phyloP scores from a whole-genome alignment of 2,113 vertebrate genomes.

The Zootoca vivipara region DNA sequence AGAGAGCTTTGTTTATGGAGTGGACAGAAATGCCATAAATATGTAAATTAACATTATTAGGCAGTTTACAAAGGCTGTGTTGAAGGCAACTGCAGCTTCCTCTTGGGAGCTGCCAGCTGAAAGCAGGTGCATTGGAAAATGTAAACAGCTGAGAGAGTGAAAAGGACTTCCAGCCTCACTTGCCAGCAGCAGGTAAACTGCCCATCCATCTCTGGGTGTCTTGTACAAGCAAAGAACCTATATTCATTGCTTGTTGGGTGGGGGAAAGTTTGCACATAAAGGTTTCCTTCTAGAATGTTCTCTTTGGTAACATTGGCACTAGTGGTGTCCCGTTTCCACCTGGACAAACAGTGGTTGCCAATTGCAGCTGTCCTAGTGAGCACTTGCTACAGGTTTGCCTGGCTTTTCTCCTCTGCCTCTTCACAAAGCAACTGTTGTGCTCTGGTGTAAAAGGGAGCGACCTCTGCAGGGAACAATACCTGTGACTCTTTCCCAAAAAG shows the following conservation, averaged over 20 bases:
- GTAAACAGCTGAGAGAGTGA: background rate
- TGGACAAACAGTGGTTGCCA: background rate
- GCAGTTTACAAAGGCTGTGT: background rate
- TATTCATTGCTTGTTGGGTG: background rate
- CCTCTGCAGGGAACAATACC: background rate
- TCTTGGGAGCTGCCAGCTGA: background rate
- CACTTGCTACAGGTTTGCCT: background rate
- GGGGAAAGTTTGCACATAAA: background rate
- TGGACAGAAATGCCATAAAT: background rate
- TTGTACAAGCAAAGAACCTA: background rate
- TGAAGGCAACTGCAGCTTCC: background rate
- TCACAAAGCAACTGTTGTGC: background rate
- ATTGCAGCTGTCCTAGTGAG: background rate
- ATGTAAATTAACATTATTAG: background rate
- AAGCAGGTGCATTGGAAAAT: background rate
- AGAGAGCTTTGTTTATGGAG: background rate
- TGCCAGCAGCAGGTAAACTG: background rate
- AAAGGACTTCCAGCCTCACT: background rate
- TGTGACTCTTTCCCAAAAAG: background rate
- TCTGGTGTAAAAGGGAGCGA: background rate
- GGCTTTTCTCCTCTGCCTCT: too few relatives aligned
- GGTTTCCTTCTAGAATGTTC: background rate
- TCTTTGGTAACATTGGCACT: too few relatives aligned
- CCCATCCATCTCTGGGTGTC: background rate
- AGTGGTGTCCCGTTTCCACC: background rate